A percentile compares a stretch with the other conserved stretches of the same genome.
phyloP scores from a whole-genome alignment of 2,113 vertebrate genomes.

The mouse (Mus musculus) region GRCm39 chr9:56500001-56500500 shows the following conservation, averaged over 20 bases:
- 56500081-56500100: background rate
- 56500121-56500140: fast-evolving
- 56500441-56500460: fast-evolving
- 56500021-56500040: background rate
- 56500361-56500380: background rate
- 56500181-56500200: background rate
- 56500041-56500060: background rate
- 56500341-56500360: background rate
- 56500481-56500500: background rate
- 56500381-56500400: background rate
- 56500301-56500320: background rate
- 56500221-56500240: background rate
- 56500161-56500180: background rate
- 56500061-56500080: background rate
- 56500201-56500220: background rate
- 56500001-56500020: background rate
- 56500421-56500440: background rate
- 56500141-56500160: background rate
- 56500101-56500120: background rate
- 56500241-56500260: background rate
- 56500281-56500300: background rate
- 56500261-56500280: background rate
- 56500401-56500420: background rate
- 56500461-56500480: background rate
- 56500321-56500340: too few species aligned